Base-by-base conservation (phyloP, 37 sponge, comb jelly and placozoan genomes). In the Haliclona indistincta region DNA sequence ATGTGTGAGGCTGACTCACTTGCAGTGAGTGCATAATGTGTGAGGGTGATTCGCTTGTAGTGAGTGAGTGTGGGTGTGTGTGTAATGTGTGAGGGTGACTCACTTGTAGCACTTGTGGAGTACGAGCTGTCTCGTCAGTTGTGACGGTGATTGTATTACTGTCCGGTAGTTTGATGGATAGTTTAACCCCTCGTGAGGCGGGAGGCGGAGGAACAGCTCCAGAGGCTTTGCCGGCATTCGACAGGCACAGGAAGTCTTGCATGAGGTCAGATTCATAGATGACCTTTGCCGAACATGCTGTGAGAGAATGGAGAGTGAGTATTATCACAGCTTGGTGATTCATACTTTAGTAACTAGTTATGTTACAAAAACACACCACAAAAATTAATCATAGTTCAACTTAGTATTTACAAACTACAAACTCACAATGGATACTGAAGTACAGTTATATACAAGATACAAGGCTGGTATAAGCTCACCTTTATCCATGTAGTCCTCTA, bases 401-500 rank as follows among this genome's bases (percentile, higher is more conserved):
- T n/a, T 43, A 32, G 41, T 66, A 41, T 66, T 66, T 32, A 22
- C 68, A 19, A 43, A 43, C 20, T 41, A 43, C 11, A 43, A 66
- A 17, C 40, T 66, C 64, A 34, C 15, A 17, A 78, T 15, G 17
- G 28, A n/a, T n/a, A n/a, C n/a, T n/a, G n/a, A n/a, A n/a, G n/a
- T n/a, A n/a, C n/a, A n/a, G n/a, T n/a, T n/a, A n/a, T n/a, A n/a
- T n/a, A n/a, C n/a, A n/a, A n/a, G n/a, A n/a, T n/a, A n/a, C n/a
- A n/a, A n/a, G n/a, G n/a, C n/a, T n/a, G n/a, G n/a, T n/a, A 22
- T 56, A 43, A 39, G 28, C 30, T 34, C 44, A 85, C 95, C 91
- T 85, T 94, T 87, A n/a, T 90, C 92, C 43, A 99, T 22, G 63
- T 83, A 99, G 22, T 92, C 82, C 71, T 99, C 96, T 30, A 99